Base-by-base conservation (phyloP, 2,888 invertebrate genomes). In the Euplexia lucipara region DNA sequence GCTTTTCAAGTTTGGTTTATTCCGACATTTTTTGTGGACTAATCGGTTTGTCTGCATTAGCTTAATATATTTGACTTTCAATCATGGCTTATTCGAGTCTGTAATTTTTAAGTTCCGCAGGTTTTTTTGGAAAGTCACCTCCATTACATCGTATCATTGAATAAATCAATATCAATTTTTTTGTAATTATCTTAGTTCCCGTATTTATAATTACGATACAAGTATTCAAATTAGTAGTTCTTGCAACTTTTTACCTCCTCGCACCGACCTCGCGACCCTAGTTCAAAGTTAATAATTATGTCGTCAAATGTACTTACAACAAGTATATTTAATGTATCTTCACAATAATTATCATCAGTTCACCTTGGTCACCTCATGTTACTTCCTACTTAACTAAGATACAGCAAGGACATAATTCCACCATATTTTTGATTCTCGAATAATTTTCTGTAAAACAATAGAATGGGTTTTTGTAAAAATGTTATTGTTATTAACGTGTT, bases 271-370 rank as follows among this genome's bases (percentile, higher is more conserved):
- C 56, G 37, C 57, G 63, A 66, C 74, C 80, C 74, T 68, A 79
- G 84, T 84, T 85, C 83, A 84, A 79, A 79, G 75, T 74, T 80
- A 82, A 82, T 81, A 83, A 85, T 83, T 76, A 81, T 83, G 79
- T 82, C 75, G 80, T 85, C 82, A 84, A 72, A 65, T 56, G 58
- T 65, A 71, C 68, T 57, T 48, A 68, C 69, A 70, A 72, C 65
- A 66, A 77, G 74, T 79, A 74, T 83, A 78, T 81, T 80, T 82
- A 81, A 82, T 80, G 72, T 80, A 79, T 83, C 65, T 75, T 76
- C 63, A 59, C n/a, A n/a, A n/a, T 81, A 79, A 81, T 88, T 84
- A 85, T 82, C 79, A 75, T 79, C 56, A 70, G 74, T 77, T 87
- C 78, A 82, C 86, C 88, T 88, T 87, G 86, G 79, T 73, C 74